Evolutionary conservation across 1,140 invertebrate species (phyloP).

Genomic region (Trichogramma pretiosum): DNA sequence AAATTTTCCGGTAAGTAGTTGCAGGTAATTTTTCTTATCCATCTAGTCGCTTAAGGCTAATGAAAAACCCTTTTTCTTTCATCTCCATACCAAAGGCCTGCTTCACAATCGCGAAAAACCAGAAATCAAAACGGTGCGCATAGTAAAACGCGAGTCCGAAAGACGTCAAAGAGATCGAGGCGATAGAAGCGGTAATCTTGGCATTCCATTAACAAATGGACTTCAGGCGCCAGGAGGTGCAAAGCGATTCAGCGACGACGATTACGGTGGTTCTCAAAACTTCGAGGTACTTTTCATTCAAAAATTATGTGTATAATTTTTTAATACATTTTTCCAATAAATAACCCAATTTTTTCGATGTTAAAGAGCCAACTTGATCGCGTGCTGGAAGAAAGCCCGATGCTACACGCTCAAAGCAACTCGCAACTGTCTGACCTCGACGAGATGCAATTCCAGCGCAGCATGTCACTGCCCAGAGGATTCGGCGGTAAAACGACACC

Average conservation of each 20-base stretch:
- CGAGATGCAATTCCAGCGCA: conserved; percentile 36
- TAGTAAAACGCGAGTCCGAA: conserved; percentile 86
- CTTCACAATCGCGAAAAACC: conserved; percentile 73
- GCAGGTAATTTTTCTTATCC: too few species aligned
- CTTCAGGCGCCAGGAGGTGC: conserved; percentile 32
- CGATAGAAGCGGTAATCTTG: conserved; percentile 45
- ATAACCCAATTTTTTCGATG: not conserved
- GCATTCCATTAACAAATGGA: conserved; percentile 42
- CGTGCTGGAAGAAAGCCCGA: conserved; percentile 33
- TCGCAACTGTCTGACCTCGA: conserved; percentile 34
- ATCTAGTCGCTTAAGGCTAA: too few species aligned
- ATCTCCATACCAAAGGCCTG: conserved; percentile 53
- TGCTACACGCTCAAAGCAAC: conserved; percentile 34
- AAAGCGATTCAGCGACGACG: conserved; percentile 33
- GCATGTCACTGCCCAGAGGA: conserved; percentile 44
- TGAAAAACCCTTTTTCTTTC: too few species aligned
- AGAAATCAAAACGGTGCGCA: conserved; percentile 85
- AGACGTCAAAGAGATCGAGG: conserved; percentile 67
- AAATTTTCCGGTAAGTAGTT: conserved; percentile 32
- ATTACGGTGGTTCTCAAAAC: conserved; percentile 28
- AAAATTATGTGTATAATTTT: not conserved
- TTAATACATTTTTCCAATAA: not conserved
- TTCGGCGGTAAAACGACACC: conserved; percentile 35
- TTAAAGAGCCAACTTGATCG: conserved; percentile 31
- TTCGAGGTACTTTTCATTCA: conserved; percentile 28